These are phyloP conservation scores for Acrossocheilus fasciatus DNA, from an alignment of 2,797 vertebrate species.

Conservation along the genomic window DNA sequence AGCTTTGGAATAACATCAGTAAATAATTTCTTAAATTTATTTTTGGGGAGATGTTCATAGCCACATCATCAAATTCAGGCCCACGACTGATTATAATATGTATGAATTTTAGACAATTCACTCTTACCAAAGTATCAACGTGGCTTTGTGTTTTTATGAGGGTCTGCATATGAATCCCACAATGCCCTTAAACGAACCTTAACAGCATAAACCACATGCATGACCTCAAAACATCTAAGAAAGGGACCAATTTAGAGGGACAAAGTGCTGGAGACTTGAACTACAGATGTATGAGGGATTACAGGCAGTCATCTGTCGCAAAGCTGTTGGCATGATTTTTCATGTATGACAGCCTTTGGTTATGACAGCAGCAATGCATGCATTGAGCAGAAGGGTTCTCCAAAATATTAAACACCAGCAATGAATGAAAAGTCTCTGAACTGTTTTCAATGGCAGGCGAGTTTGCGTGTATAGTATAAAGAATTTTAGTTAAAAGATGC, in stretches of 20 bases:
- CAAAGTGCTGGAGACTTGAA: conserved; percentile 21
- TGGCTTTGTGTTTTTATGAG: conserved; percentile 31
- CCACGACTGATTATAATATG: conserved; percentile 6
- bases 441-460: background rate
- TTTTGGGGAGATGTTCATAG: background rate
- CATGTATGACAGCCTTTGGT: conserved; percentile 56
- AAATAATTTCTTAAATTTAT: background rate
- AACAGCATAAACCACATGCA: conserved; percentile 23
- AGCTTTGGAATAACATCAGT: background rate
- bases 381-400: conserved; percentile 39
- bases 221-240: conserved; percentile 41
- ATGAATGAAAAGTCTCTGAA: conserved; percentile 25
- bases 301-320: conserved; percentile 61
- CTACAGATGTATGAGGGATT: conserved; percentile 57
- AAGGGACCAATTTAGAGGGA: conserved; percentile 49
- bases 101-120: background rate
- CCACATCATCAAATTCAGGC: conserved; percentile 49
- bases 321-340: conserved; percentile 56
- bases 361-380: conserved; percentile 52
- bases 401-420: conserved; percentile 38
- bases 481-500: background rate
- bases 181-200: conserved; percentile 43
- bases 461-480: background rate
- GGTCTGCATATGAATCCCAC: conserved; percentile 29
- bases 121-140: conserved; percentile 21